Evolutionary conservation across 2,888 invertebrate species (phyloP), one percentile per base, ranked within the genome.

Genomic region (Linnaemya vulpina): DNA sequence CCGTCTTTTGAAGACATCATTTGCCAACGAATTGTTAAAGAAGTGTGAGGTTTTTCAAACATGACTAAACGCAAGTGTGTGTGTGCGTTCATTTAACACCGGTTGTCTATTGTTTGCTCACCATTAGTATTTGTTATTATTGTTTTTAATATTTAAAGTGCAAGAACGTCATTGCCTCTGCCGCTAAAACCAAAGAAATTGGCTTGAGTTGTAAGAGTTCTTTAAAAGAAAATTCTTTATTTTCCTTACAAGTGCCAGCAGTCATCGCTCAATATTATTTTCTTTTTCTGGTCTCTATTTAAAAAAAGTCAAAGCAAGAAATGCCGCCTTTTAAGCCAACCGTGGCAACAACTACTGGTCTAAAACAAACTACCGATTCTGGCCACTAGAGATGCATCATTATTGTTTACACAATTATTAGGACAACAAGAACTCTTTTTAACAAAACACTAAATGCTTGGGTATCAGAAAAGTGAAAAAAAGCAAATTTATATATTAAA

Each of bases 341-440:
- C 49, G n/a, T 38, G 35, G 49, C n/a, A 38, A 55, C 62, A 65
- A 77, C 71, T 63, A 76, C 70, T 58, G 74, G 62, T 62, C 22
- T 38, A 62, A 62, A 30, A 74, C 60, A 62, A 74, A 58, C 60
- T 75, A 60, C 74, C 40, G 75, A 55, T 65, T 62, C 62, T 80
- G 65, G 75, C 84, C 77, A 83, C 86, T 73, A 80, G 84, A 81
- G 87, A 76, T 88, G 90, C 90, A 89, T 90, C 91, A 90, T 90
- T 89, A 88, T 90, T 91, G 90, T 90, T 90, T 90, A 89, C 91
- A 91, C 91, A 90, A 90, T 90, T 90, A 90, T 91, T 90, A 90
- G 91, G 89, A 90, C 80, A 77, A 83, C 77, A 80, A 86, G 86
- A 81, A 82, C 85, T 81, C 73, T 85, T 73, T 76, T 71, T 67